phyloP scores from a whole-genome alignment of 2,113 vertebrate genomes.

The Ptyas mucosa region DNA sequence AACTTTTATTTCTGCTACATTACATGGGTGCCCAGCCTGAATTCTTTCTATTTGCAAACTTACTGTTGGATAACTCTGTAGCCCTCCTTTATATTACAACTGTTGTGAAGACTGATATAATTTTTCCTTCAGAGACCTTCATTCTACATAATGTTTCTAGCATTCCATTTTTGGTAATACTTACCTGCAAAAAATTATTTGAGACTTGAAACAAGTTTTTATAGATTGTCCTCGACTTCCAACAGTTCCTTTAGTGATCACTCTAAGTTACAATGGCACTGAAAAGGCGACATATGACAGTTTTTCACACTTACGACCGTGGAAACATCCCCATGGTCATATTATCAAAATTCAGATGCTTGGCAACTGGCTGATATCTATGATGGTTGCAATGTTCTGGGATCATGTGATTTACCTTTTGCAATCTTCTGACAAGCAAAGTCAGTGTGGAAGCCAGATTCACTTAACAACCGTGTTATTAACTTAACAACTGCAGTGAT shows the following conservation, averaged over 20 bases:
- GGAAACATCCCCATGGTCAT: not conserved
- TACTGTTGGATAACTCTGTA: not conserved
- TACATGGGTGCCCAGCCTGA: not conserved
- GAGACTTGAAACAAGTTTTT: conserved; percentile 32
- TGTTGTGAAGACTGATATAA: not conserved
- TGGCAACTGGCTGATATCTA: not conserved
- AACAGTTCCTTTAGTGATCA: not conserved
- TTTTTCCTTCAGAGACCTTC: not conserved
- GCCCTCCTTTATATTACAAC: not conserved
- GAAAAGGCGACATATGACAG: not conserved
- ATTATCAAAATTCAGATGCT: not conserved
- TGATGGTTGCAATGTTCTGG: not conserved
- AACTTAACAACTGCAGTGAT: not conserved
- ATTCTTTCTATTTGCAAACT: not conserved
- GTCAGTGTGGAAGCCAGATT: not conserved
- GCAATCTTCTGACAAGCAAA: not conserved
- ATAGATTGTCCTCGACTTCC: not conserved
- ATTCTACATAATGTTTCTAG: not conserved
- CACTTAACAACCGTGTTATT: not conserved
- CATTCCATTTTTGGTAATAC: conserved; percentile 9
- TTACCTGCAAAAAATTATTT: conserved; percentile 29
- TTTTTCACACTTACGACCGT: not conserved
- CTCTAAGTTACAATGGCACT: not conserved
- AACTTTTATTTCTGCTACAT: not conserved
- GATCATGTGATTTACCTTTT: not conserved